Base-by-base conservation (phyloP, 2,113 vertebrate species). In the Plotosus lineatus region DNA sequence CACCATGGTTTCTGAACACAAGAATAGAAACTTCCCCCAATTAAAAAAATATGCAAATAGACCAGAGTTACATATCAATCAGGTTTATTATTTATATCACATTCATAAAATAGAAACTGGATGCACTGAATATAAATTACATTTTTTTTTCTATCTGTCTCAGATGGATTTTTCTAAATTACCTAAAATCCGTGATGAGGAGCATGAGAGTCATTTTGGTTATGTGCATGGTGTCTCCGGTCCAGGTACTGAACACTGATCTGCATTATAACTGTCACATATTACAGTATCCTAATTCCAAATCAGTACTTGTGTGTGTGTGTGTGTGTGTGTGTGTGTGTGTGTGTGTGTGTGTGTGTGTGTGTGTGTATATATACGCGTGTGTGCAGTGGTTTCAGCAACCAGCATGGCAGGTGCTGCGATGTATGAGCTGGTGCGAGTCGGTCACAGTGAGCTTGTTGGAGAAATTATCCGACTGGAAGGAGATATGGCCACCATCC, bases 111-210 rank as follows among this genome's bases (percentile, higher is more conserved):
- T n/a, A n/a, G n/a, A n/a, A n/a, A n/a, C n/a, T n/a, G n/a, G n/a
- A n/a, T n/a, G n/a, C n/a, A n/a, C n/a, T n/a, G n/a, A n/a, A n/a
- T n/a, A n/a, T n/a, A n/a, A n/a, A n/a, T n/a, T n/a, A n/a, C n/a
- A n/a, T 46, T 8, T 44, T 6, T 6, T 6, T 44, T 6, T 44
- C 42, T 9, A 44, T 95, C 97, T 86, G 96, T 96, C 86, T n/a
- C n/a, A n/a, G n/a, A 99, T 99, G 97, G 95, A 99, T 91, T 94
- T 96, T 83, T 97, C 96, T 82, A 96, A 97, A 89, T 93, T 99
- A 87, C 95, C 96, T 28, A 98, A 95, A 92, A 95, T 99, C 85
- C 92, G 90, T 51, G 95, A 99, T 90, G 97, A 96, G 91, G 97
- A 99, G 14, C 89, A 88, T 83, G 97, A 99, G 90, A 94, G 94